These are phyloP conservation scores for Cataglyphis altisquamis DNA, from an alignment of 2,888 invertebrate genomes.

Conservation along the genomic window DNA sequence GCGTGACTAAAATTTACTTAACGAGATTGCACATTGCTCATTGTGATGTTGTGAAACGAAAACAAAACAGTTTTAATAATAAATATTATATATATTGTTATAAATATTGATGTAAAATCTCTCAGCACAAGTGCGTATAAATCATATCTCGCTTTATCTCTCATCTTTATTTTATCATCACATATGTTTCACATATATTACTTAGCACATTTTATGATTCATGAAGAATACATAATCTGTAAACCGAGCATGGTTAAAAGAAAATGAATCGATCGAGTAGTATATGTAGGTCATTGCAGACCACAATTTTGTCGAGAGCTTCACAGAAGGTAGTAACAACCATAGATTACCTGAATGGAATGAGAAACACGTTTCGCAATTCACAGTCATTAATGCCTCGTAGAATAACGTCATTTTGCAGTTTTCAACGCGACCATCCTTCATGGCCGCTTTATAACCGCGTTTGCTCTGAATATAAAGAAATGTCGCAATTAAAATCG, in stretches of 20 bases:
- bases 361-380: conserved; percentile 72
- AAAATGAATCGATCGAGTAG: conserved; percentile 69
- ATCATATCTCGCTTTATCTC: conserved; percentile 1
- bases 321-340: conserved; percentile 56
- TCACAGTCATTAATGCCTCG: conserved; percentile 59
- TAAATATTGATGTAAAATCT: conserved; percentile 35
- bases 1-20: conserved; percentile 81
- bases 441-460: conserved; percentile 25
- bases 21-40: conserved; percentile 37
- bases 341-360: conserved; percentile 74
- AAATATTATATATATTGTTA: conserved; percentile 23
- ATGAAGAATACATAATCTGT: conserved; percentile 29
- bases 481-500: conserved; percentile 40
- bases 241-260: conserved; percentile 35
- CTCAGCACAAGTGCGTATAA: not conserved
- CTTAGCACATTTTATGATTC: conserved; percentile 37
- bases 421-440: conserved; percentile 36
- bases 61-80: conserved; percentile 19
- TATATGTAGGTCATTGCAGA: conserved; percentile 72
- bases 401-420: conserved; percentile 43
- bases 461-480: not conserved
- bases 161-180: conserved; percentile 11
- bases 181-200: conserved; percentile 24
- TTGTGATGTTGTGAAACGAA: conserved; percentile 5
- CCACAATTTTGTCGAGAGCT: conserved; percentile 70